These are phyloP conservation scores for Microctonus brassicae DNA, from an alignment of 2,888 invertebrate genomes.

Conservation along the genomic window DNA sequence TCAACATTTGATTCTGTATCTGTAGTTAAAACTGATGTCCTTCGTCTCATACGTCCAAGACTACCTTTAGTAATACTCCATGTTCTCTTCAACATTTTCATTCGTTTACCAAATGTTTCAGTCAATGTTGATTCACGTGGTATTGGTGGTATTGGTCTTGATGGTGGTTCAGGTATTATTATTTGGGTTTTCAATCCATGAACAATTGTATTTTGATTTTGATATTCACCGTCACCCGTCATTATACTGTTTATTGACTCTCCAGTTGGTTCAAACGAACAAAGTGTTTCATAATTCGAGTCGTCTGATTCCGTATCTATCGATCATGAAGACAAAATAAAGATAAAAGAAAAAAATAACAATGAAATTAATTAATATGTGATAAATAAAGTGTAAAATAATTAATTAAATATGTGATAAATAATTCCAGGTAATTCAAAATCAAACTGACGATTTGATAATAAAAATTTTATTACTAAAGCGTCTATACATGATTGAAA, in stretches of 20 bases:
- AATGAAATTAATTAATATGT: background rate
- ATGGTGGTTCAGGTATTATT: conserved; percentile 53
- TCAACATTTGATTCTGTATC: conserved; percentile 39
- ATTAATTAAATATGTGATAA: too few species aligned
- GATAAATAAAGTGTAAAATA: conserved; percentile 14
- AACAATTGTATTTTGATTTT: conserved; percentile 17
- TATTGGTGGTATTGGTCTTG: conserved; percentile 61
- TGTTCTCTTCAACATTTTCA: conserved; percentile 63
- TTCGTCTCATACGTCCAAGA: conserved; percentile 59
- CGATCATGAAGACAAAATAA: conserved; percentile 26
- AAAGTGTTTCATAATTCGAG: conserved; percentile 64
- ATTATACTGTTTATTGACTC: background rate
- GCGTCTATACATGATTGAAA: conserved; percentile 17
- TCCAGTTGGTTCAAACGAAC: conserved; percentile 55
- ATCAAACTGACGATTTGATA: conserved; percentile 18
- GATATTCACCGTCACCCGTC: background rate
- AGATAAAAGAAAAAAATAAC: background rate
- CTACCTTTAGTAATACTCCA: conserved; percentile 68
- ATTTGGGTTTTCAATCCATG: conserved; percentile 7
- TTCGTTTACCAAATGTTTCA: conserved; percentile 60
- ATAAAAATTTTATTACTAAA: conserved; percentile 33
- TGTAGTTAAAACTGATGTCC: conserved; percentile 49
- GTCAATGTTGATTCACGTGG: conserved; percentile 62
- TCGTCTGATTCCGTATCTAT: conserved; percentile 62
- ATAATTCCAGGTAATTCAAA: conserved; percentile 10